These are phyloP conservation scores for Junonia oenone DNA, from an alignment of 2,888 invertebrate genomes.

Conservation along the genomic window DNA sequence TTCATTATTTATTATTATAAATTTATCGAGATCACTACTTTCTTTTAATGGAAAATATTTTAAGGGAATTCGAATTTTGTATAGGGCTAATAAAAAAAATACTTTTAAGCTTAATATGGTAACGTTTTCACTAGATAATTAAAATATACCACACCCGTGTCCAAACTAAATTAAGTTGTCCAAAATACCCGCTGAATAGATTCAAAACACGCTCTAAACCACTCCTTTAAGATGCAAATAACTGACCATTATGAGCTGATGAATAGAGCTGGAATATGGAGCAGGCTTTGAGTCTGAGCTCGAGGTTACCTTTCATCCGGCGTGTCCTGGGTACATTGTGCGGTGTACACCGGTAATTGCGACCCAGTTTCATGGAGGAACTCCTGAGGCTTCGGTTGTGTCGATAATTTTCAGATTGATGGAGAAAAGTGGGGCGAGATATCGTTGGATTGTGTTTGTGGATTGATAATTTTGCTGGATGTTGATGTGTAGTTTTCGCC, in stretches of 20 bases:
- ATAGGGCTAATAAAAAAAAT: no score
- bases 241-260: slow-evolving; percentile 1
- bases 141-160: not conserved
- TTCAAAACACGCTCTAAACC: not conserved
- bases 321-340: slow-evolving; percentile 21
- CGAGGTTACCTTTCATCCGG: slow-evolving; percentile 11
- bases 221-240: not conserved
- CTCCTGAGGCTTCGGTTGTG: slow-evolving; percentile 12
- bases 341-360: slow-evolving; percentile 27
- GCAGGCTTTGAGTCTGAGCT: slow-evolving; percentile 15
- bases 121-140: no score
- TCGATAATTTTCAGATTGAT: slow-evolving; percentile 12
- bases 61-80: no score
- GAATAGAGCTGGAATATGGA: slow-evolving; percentile 1
- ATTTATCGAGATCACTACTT: no score
- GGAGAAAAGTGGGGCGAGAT: slow-evolving; percentile 1
- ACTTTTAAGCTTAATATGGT: no score
- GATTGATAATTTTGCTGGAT: not conserved
- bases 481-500: no score
- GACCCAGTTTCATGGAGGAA: slow-evolving; percentile 21
- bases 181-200: not conserved
- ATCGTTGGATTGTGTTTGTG: not conserved
- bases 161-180: not conserved
- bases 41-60: no score
- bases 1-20: no score